Conservation (phyloP, 2,113 vertebrate genomes). For the Hemiprocne comata region DNA sequence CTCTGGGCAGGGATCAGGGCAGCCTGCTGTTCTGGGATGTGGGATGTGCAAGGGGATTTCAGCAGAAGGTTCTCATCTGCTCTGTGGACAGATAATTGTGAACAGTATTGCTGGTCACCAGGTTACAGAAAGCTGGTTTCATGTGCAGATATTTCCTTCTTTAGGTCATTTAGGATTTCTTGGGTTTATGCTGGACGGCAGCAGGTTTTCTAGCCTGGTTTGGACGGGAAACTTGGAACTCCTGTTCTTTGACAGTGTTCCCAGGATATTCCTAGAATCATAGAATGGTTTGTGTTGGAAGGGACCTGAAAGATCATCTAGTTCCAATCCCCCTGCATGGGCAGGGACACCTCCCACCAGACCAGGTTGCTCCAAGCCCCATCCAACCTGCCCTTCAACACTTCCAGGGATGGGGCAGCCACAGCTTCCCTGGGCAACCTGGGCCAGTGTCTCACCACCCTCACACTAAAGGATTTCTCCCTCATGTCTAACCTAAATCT, state of each 20-base stretch:
- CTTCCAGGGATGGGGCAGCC: no score
- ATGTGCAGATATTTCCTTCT: conserved; percentile 9
- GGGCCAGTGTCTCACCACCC: no score
- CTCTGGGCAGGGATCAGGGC: conserved; percentile 2
- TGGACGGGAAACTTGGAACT: conserved; percentile 30
- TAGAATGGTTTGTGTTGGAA: no score
- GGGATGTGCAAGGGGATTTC: not conserved
- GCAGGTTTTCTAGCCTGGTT: conserved; percentile 23
- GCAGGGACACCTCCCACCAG: no score
- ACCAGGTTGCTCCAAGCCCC: no score
- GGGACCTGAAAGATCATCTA: no score
- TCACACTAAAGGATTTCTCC: no score
- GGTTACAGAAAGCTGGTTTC: not conserved
- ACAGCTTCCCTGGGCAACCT: no score
- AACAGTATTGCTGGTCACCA: not conserved
- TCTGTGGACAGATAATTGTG: not conserved
- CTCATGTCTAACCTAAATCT: no score
- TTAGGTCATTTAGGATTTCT: conserved; percentile 34
- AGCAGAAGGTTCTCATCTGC: not conserved
- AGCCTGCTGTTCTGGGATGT: not conserved
- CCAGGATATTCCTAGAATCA: not conserved
- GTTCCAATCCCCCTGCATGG: no score
- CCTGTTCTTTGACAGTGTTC: not conserved
- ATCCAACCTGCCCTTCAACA: no score
- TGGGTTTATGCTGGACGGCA: conserved; percentile 1